Conservation (phyloP, 2,113 vertebrate genomes). For the Pachypanchax playfairii region DNA sequence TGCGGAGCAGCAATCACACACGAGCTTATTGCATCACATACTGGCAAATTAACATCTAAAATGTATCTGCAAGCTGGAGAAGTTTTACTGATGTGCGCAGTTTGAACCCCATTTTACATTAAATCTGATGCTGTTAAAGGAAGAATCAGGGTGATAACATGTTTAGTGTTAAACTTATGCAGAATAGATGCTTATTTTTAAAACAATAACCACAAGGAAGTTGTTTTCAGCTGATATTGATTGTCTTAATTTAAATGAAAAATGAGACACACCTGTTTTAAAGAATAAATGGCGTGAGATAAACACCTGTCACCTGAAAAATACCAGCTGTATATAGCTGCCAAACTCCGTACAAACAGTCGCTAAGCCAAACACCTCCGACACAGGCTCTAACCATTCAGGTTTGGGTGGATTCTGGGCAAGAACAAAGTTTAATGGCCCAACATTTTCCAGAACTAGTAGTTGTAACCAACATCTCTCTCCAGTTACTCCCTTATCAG, state of each 20-base stretch:
- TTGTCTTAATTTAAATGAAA: not conserved
- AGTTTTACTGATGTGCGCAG: not conserved
- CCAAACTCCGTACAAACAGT: too few species aligned
- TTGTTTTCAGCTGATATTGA: constrained; percentile 22
- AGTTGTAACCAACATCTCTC: too few species aligned
- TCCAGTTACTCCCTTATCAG: too few species aligned
- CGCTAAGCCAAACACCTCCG: too few species aligned
- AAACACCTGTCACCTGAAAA: too few species aligned
- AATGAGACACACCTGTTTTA: not conserved
- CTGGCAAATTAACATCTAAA: constrained; percentile 31
- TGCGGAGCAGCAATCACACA: constrained; percentile 22
- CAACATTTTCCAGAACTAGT: too few species aligned
- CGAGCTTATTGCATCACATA: constrained; percentile 10
- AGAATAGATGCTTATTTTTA: constrained; percentile 31
- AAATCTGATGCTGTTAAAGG: constrained; percentile 4
- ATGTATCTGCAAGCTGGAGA: constrained; percentile 4
- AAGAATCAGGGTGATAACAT: constrained; percentile 10
- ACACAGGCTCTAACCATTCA: too few species aligned
- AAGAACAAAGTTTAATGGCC: too few species aligned
- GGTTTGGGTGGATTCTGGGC: too few species aligned
- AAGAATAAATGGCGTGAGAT: too few species aligned
- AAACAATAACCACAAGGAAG: not conserved
- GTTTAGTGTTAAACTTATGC: constrained; percentile 27
- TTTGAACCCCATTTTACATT: constrained; percentile 18
- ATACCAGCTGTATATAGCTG: too few species aligned